Conservation (phyloP, 2,113 vertebrate genomes). For the Vidua chalybeata region DNA sequence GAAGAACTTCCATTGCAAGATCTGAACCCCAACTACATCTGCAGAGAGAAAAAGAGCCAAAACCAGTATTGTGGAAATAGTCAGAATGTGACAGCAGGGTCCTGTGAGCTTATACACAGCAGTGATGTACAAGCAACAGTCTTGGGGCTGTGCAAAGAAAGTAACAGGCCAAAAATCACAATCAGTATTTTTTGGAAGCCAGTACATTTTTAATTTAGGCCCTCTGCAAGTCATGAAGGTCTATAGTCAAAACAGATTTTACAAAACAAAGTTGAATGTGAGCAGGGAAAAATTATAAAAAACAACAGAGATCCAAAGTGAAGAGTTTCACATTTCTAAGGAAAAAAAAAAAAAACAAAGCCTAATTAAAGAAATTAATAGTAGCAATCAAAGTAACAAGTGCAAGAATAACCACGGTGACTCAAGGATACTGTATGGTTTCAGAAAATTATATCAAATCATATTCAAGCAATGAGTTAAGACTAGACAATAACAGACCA, state of each 20-base stretch:
- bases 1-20: neutral
- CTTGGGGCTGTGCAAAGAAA: neutral
- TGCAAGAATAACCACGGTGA: neutral
- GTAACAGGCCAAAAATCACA: neutral
- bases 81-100: neutral
- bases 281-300: neutral
- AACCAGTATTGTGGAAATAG: neutral
- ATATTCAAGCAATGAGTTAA: neutral
- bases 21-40: neutral
- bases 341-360: neutral
- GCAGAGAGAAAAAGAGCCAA: neutral
- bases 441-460: neutral
- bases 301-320: neutral
- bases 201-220: neutral
- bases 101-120: neutral
- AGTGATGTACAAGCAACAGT: neutral
- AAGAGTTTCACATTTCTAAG: neutral
- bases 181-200: neutral
- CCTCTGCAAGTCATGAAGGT: neutral
- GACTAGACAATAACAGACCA: neutral
- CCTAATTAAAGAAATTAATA: neutral
- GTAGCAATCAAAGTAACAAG: neutral
- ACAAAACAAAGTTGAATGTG: neutral
- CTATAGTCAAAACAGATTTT: neutral
- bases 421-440: neutral